Base-by-base conservation (phyloP, 2,797 vertebrate species). In the Mormyrops boulengeri region DNA sequence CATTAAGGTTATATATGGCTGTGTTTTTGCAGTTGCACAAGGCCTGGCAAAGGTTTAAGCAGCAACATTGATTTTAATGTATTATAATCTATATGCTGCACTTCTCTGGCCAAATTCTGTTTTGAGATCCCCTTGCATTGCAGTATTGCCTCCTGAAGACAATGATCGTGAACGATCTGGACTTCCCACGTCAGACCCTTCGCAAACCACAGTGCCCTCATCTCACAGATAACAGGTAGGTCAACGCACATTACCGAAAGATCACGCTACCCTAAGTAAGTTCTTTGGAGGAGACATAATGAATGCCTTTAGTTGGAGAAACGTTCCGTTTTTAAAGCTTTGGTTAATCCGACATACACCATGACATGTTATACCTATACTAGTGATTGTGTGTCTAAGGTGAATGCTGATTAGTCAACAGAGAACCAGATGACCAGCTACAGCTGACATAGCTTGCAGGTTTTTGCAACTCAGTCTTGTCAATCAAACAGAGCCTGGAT, bases 1-100 rank as follows among this genome's bases (percentile, higher is more conserved):
- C 69, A 34, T 38, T 41, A 73, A 2, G 30, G 12, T 17, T 38
- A 73, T 38, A 41, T 22, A 47, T 82, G 41, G 77, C 77, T 47
- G 41, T 82, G 77, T n/a, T 82, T 80, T 19, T 82, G 73, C 77
- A 82, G 73, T 47, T 80, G 11, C 19, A 47, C 6, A 44, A 80
- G 77, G 77, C 41, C 19, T 82, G 77, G 77, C 41, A 82, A 82
- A 82, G 77, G 41, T 44, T 82, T 44, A 82, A 82, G 77, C 77
- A 82, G 77, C 77, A 82, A 47, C 41, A 47, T 47, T 82, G 77
- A 82, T 47, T 44, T 19, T n/a, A 82, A 73, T 22, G 41, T 47
- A 47, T 82, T 19, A 22, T 44, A 47, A 47, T 44, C 17, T 44
- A 80, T 80, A 44, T 80, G 44, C 17, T 44, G 14, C 17, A 44